These are phyloP conservation scores for Chrysolina oricalcia DNA, from an alignment of 2,888 invertebrate species.

Conservation along the genomic window DNA sequence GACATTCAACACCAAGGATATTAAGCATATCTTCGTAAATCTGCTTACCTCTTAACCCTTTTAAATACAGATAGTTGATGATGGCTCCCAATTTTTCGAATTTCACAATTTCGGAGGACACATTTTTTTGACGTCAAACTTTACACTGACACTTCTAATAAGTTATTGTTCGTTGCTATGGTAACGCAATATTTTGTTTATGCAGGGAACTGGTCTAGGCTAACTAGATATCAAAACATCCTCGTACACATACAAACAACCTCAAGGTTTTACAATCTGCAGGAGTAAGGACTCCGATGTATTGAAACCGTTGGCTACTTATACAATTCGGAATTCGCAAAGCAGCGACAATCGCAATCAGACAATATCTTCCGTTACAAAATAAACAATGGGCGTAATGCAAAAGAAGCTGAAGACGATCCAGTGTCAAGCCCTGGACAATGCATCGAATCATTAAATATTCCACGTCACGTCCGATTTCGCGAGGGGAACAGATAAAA, in stretches of 20 bases:
- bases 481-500: slow-evolving; percentile 64
- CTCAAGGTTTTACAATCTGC: neutral
- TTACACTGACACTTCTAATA: too few species aligned
- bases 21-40: too few species aligned
- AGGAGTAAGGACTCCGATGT: slow-evolving; percentile 37
- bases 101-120: too few species aligned
- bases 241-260: neutral
- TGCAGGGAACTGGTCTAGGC: too few species aligned
- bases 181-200: too few species aligned
- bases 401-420: slow-evolving; percentile 63
- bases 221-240: too few species aligned
- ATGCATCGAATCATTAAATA: slow-evolving; percentile 66
- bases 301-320: slow-evolving; percentile 44
- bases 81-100: too few species aligned
- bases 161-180: too few species aligned
- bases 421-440: slow-evolving; percentile 64
- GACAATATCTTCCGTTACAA: slow-evolving; percentile 60
- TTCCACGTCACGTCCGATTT: slow-evolving; percentile 67
- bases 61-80: too few species aligned
- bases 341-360: slow-evolving; percentile 51
- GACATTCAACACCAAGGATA: too few species aligned
- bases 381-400: slow-evolving; percentile 63
- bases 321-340: slow-evolving; percentile 30
- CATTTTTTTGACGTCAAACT: too few species aligned
- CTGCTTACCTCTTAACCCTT: too few species aligned